Base-by-base conservation (phyloP, 2,888 invertebrate genomes). In the Holacanthella duospinosa region DNA sequence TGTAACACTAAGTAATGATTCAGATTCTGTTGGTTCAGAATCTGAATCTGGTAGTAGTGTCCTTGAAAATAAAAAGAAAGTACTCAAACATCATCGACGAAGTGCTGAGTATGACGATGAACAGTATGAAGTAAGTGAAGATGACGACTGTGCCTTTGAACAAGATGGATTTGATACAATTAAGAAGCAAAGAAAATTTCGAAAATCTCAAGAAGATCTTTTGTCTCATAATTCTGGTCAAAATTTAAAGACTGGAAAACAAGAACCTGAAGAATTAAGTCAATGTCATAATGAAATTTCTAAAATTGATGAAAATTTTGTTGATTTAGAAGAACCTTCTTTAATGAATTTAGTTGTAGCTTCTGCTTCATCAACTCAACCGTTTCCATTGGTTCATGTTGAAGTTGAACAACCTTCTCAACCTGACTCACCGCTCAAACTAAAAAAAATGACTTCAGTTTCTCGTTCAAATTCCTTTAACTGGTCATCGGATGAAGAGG, bases 401-500 rank as follows among this genome's bases (percentile, higher is more conserved):
- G 36, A 36, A 16, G 36, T 9, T 36, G 36, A 36, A 9, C 36
- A 6, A 9, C 6, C 36, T 9, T 6, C 6, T 6, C 36, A 36
- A 36, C 9, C 16, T 6, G 36, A 36, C 16, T 16, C 36, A 36
- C 36, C 36, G 16, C 36, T 36, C 6, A 36, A 36, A 16, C 36
- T 36, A 36, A 36, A 36, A 16, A 6, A 16, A 55, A 21, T 29
- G 25, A 55, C 9, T 6, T n/a, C n/a, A n/a, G 58, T 58, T 21
- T 58, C 58, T 44, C 62, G 73, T 53, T 71, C 71, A 53, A 71
- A 72, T 60, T 69, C 69, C 62, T 71, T 73, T 76, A 92, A 92
- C 75, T 93, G 92, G 91, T 91, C 90, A 68, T 91, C 91, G 2
- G 92, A 93, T 75, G 93, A 93, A 76, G 93, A 93, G 79, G 93